phyloP scores from a whole-genome alignment of 2,888 invertebrate species.

The Schizaphis graminum region DNA sequence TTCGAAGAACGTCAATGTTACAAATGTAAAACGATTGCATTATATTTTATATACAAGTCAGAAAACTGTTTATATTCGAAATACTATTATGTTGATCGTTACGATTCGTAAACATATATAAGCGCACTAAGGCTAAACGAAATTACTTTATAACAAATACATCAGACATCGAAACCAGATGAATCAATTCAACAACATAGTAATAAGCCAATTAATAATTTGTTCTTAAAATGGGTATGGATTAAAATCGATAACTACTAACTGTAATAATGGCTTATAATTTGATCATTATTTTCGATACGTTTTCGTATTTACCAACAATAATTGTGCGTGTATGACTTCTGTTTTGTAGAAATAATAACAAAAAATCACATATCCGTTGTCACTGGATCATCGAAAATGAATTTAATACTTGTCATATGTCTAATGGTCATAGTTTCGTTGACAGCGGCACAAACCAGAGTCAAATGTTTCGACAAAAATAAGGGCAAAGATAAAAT shows the following conservation, averaged over 20 bases:
- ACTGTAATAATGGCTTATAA: not conserved
- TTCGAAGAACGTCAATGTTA: not conserved
- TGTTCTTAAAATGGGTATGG: slow-evolving; percentile 42
- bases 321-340: not conserved
- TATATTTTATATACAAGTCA: not conserved
- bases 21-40: not conserved
- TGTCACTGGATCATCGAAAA: not conserved
- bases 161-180: not conserved
- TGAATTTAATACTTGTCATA: not conserved
- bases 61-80: not conserved
- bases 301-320: not conserved
- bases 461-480: slow-evolving; percentile 41
- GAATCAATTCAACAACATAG: not conserved
- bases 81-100: not conserved
- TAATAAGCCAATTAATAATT: not conserved
- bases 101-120: not conserved
- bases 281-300: not conserved
- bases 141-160: not conserved
- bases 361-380: not conserved
- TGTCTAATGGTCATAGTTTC: not conserved
- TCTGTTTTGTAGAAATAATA: slow-evolving; percentile 12
- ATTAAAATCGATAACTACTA: not conserved
- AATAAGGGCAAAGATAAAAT: not conserved
- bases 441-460: not conserved
- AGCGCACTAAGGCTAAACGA: not conserved